Percentiles rank a stretch among this genome's conserved stretches.
Conservation (phyloP, 1,140 invertebrate species). For the Battus philenor region DNA sequence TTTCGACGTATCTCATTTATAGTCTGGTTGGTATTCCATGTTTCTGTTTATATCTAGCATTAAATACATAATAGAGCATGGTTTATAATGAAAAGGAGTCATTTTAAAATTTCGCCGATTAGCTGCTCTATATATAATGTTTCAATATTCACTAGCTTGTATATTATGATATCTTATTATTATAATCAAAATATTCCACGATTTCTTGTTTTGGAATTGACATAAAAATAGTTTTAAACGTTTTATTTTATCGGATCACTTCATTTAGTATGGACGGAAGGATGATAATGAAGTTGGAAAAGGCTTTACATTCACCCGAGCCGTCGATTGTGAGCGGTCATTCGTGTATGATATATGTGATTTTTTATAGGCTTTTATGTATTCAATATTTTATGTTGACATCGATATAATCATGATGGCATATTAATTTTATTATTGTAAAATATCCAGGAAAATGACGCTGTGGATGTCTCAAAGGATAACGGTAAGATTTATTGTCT, state of each 20-base stretch:
- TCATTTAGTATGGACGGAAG: constrained; percentile 26
- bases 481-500: no score
- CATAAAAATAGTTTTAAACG: constrained; percentile 2
- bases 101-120: no score
- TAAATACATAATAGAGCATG: no score
- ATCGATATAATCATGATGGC: constrained; percentile 24
- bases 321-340: constrained; percentile 40
- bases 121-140: no score
- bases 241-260: constrained; percentile 7
- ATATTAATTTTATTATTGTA: constrained; percentile 12
- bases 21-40: constrained; percentile 39
- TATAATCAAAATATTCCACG: no score
- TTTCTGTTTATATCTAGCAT: no score
- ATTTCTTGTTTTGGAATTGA: neutral
- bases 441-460: constrained; percentile 2
- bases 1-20: constrained; percentile 49
- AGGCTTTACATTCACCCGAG: constrained; percentile 14
- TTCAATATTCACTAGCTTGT: no score
- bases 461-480: no score
- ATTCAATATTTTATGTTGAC: constrained; percentile 41
- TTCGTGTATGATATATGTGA: constrained; percentile 55
- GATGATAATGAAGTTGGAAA: constrained; percentile 10
- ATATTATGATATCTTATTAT: no score
- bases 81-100: no score
- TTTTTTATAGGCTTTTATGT: constrained; percentile 52